These are phyloP conservation scores for Cynopterus sphinx DNA, from an alignment of 2,797 vertebrate genomes.

Conservation along the genomic window DNA sequence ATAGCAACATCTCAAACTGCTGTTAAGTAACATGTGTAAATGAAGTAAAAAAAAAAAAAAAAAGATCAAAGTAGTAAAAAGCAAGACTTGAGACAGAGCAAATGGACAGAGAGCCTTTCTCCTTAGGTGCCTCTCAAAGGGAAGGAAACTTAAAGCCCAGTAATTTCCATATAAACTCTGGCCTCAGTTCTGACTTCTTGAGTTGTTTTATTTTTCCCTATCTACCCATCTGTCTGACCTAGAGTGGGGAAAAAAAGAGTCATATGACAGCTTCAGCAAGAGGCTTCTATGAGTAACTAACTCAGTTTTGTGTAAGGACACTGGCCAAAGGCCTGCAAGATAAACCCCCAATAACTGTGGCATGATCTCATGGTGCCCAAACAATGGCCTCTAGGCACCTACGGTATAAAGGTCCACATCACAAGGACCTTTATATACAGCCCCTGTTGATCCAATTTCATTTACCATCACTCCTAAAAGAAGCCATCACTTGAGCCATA, in stretches of 20 bases:
- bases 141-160: neutral
- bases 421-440: neutral
- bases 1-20: conserved; percentile 8
- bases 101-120: neutral
- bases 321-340: neutral
- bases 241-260: neutral
- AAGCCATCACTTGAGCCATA: neutral
- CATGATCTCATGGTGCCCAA: neutral
- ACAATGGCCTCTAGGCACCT: neutral
- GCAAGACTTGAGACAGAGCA: conserved; percentile 4
- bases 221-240: neutral
- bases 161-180: neutral
- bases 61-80: conserved; percentile 1
- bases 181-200: neutral
- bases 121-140: neutral
- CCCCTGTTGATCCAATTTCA: neutral
- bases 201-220: neutral
- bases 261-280: neutral
- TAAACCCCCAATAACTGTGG: neutral
- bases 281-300: neutral
- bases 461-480: neutral
- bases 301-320: neutral
- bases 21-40: neutral
- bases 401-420: neutral
- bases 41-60: neutral